Conservation (phyloP, 2,888 invertebrate genomes). For the Ochropacha duplaris region DNA sequence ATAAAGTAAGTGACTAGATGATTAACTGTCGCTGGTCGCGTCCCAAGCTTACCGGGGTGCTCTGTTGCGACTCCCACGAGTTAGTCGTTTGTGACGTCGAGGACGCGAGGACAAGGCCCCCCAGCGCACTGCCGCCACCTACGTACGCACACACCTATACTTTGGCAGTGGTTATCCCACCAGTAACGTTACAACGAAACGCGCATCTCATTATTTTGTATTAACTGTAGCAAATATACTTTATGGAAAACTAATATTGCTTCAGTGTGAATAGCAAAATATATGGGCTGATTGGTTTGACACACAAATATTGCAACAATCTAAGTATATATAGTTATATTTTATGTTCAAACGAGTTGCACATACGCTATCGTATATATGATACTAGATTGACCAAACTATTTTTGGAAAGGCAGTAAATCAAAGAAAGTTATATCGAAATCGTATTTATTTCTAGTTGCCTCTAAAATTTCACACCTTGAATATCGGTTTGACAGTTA, state of each 20-base stretch:
- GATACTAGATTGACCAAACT: too few species aligned
- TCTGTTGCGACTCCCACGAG: constrained; percentile 74
- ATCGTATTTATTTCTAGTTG: too few species aligned
- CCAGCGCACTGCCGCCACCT: constrained; percentile 78
- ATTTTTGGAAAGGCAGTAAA: too few species aligned
- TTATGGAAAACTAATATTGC: background rate
- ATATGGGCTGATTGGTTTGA: background rate
- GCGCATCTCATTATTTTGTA: background rate
- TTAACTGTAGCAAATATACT: background rate
- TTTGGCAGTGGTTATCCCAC: constrained; percentile 36
- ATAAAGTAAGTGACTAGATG: constrained; percentile 70
- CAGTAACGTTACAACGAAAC: constrained; percentile 27
- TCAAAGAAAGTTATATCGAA: too few species aligned
- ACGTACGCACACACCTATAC: constrained; percentile 76
- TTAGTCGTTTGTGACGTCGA: constrained; percentile 62
- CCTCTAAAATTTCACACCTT: too few species aligned
- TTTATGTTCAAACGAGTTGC: background rate
- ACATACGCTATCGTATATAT: background rate
- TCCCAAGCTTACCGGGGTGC: constrained; percentile 77
- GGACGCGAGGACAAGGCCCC: constrained; percentile 66
- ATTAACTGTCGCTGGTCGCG: constrained; percentile 61
- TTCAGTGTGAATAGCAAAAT: background rate
- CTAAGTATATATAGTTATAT: background rate
- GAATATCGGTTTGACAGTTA: too few species aligned
- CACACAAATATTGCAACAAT: background rate